Conservation (phyloP, 64 coral and sea anemone species). For the Orbicella faveolata region DNA sequence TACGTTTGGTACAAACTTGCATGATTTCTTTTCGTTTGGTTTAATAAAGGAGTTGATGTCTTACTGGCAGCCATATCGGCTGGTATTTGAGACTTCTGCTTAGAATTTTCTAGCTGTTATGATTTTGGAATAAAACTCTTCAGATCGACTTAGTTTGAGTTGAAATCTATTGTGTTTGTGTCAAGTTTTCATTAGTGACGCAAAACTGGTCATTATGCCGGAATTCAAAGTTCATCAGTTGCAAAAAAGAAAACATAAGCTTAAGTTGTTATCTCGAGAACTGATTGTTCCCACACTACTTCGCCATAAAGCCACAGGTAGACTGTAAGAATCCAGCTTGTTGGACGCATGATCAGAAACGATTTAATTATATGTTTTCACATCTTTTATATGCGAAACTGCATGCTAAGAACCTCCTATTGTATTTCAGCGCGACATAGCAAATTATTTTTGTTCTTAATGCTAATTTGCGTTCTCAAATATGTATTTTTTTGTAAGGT, state of each 20-base stretch:
- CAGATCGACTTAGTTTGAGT: background rate
- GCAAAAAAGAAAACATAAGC: background rate
- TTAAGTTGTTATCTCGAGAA: background rate
- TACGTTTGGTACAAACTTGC: background rate
- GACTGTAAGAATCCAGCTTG: background rate
- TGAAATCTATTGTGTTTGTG: background rate
- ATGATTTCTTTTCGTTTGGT: background rate
- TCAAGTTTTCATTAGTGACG: background rate
- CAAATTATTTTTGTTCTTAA: slow-evolving; percentile 24
- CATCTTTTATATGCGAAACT: background rate
- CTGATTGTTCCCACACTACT: background rate
- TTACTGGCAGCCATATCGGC: background rate
- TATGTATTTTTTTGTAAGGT: slow-evolving; percentile 7
- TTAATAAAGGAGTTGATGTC: background rate
- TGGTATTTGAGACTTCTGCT: background rate
- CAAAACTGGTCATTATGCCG: background rate
- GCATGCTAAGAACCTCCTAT: background rate
- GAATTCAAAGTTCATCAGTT: background rate
- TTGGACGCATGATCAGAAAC: background rate
- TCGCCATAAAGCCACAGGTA: background rate
- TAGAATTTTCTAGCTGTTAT: background rate
- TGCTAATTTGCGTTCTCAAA: slow-evolving; percentile 34
- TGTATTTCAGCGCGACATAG: background rate
- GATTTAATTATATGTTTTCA: slow-evolving; percentile 23
- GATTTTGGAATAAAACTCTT: no score